Evolutionary conservation across 2,888 invertebrate species (phyloP).

Genomic region (Himalopsyche japonica): DNA sequence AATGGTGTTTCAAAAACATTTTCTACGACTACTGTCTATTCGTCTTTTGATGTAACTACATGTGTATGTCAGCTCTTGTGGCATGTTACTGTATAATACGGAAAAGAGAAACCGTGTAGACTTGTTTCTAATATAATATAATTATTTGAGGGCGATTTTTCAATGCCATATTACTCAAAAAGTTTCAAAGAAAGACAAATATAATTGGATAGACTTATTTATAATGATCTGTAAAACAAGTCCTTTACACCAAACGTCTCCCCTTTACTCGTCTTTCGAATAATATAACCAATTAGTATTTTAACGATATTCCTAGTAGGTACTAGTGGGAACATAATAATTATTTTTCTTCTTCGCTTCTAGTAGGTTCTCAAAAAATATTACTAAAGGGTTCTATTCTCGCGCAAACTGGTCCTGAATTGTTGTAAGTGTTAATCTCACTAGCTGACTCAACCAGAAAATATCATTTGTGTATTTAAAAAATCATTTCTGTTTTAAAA

Average conservation of each 20-base stretch:
- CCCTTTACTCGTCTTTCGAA: not conserved
- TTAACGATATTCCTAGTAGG: not conserved
- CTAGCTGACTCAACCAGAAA: not conserved
- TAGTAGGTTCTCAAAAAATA: not conserved
- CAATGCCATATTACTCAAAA: too few species aligned
- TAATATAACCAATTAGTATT: not conserved
- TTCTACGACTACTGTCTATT: too few species aligned
- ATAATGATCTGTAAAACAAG: not conserved
- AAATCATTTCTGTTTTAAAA: too few species aligned
- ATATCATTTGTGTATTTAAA: not conserved
- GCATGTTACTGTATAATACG: too few species aligned
- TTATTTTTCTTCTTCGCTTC: not conserved
- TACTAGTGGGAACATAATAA: not conserved
- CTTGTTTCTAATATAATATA: too few species aligned
- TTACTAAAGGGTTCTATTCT: not conserved
- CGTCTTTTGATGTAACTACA: too few species aligned
- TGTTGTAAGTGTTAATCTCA: not conserved
- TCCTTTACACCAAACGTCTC: not conserved
- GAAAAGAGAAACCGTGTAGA: too few species aligned
- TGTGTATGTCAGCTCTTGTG: too few species aligned
- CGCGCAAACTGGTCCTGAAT: not conserved
- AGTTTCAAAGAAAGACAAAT: too few species aligned
- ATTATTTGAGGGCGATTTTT: too few species aligned
- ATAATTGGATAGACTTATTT: not conserved
- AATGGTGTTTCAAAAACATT: too few species aligned